Conservation (phyloP, 2,113 vertebrate genomes). For the Lamprotornis superbus region DNA sequence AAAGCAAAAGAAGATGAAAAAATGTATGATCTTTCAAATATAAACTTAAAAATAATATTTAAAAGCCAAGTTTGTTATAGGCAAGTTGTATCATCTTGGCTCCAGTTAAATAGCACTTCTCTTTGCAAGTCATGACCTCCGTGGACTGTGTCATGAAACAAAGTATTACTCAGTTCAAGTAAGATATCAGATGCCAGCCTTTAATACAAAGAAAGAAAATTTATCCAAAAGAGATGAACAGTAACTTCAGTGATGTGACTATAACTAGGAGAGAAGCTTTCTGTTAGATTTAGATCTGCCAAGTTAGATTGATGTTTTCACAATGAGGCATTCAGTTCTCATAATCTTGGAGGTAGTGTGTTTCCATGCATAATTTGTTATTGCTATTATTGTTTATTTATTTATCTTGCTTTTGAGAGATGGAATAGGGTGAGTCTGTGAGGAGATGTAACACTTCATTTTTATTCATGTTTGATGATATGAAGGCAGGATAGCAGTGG, state of each 20-base stretch:
- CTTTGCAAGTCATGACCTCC: neutral
- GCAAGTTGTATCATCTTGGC: neutral
- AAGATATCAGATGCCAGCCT: neutral
- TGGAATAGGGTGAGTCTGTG: neutral
- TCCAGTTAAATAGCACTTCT: neutral
- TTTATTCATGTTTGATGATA: neutral
- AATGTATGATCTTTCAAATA: neutral
- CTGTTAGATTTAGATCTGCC: neutral
- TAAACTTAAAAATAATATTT: neutral
- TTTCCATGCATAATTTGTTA: neutral
- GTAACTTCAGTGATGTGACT: neutral
- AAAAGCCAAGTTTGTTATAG: neutral
- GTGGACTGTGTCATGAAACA: neutral
- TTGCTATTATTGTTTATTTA: neutral
- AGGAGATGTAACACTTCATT: neutral
- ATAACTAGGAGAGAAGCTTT: neutral
- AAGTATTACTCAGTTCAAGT: neutral
- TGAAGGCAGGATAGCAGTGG: neutral
- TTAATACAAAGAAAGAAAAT: neutral
- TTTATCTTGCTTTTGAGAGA: neutral
- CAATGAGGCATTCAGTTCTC: neutral
- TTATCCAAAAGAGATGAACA: neutral
- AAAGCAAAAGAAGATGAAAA: neutral
- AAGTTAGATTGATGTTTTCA: neutral
- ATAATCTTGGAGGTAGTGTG: fast-evolving